These are phyloP conservation scores for Paracanthobrama guichenoti DNA, from an alignment of 2,113 vertebrate genomes.

Conservation along the genomic window DNA sequence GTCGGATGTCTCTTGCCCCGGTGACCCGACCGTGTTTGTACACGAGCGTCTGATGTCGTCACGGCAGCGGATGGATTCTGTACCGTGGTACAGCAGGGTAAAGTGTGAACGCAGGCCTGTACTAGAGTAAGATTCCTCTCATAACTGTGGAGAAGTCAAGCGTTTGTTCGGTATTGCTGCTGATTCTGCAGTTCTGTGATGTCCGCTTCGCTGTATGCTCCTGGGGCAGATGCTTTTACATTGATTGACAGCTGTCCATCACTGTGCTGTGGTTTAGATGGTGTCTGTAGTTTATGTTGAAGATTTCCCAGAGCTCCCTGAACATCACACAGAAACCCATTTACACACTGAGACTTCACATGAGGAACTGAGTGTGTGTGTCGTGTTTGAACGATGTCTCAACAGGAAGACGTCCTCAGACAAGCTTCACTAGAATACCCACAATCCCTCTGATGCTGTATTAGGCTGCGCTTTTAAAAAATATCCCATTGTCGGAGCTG, in stretches of 20 bases:
- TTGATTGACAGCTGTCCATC: conserved; percentile 12
- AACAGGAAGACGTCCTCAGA: conserved; percentile 2
- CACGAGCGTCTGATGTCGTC: neutral
- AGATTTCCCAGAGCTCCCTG: neutral
- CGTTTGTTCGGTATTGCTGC: too few species aligned
- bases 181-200: neutral
- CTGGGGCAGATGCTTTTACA: neutral
- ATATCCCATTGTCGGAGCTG: neutral
- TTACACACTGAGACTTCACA: neutral
- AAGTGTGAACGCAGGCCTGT: conserved; percentile 33
- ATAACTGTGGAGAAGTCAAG: conserved; percentile 36
- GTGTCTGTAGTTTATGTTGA: neutral
- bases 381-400: neutral
- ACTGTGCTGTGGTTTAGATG: neutral
- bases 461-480: neutral
- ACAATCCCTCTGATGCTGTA: neutral
- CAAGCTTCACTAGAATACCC: neutral
- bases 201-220: too few species aligned
- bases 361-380: neutral
- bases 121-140: conserved; percentile 50
- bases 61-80: neutral
- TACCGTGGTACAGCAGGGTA: neutral
- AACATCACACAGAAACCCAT: neutral
- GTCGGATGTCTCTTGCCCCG: neutral
- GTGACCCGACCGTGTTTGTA: neutral